These are phyloP conservation scores for Physeter macrocephalus DNA, from an alignment of 2,113 vertebrate species.

Conservation along the genomic window DNA sequence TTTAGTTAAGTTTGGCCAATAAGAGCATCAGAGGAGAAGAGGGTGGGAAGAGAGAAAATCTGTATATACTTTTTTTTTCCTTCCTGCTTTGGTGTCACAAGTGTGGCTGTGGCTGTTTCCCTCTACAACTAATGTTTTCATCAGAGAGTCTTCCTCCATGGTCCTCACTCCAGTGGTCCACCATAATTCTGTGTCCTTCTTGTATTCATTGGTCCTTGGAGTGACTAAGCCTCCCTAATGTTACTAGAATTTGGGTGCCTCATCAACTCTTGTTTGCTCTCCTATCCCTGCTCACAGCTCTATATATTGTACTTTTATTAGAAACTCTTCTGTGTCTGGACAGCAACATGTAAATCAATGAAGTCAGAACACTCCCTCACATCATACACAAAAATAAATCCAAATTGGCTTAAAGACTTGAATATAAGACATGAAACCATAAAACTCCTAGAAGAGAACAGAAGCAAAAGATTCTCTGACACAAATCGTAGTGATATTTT, in stretches of 20 bases:
- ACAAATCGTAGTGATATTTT: too few species aligned
- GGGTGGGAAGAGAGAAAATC: background rate
- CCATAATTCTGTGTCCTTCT: background rate
- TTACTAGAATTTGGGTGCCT: background rate
- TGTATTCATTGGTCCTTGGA: background rate
- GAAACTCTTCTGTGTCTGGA: background rate
- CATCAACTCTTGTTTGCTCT: background rate
- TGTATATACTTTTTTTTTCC: background rate
- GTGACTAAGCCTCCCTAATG: background rate
- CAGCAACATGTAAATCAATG: too few species aligned
- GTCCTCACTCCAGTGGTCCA: background rate
- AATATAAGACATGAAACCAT: too few species aligned
- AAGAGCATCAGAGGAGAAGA: background rate
- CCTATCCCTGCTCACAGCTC: background rate
- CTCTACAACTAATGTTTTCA: background rate
- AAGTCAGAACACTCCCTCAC: too few species aligned
- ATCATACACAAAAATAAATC: too few species aligned
- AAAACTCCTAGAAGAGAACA: too few species aligned
- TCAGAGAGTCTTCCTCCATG: background rate
- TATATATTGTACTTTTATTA: background rate
- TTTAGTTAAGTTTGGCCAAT: background rate
- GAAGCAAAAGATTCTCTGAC: too few species aligned
- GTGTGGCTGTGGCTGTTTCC: background rate
- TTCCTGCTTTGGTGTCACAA: background rate
- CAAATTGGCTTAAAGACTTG: too few species aligned